Conservation (phyloP, 1,140 invertebrate genomes). For the Druon quercuslanigerum region DNA sequence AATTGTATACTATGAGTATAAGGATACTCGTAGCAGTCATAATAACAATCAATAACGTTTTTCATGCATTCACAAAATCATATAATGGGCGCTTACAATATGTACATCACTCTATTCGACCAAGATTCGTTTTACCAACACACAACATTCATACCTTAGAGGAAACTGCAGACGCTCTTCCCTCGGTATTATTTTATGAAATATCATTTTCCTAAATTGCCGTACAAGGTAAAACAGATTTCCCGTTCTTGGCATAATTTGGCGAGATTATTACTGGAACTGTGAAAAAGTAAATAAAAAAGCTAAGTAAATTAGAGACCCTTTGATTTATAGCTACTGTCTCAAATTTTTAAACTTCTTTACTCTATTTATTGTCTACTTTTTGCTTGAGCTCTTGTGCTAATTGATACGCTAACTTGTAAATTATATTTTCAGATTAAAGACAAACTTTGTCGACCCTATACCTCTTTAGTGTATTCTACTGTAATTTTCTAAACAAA, state of each 20-base stretch:
- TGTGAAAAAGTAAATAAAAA: constrained; percentile 18
- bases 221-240: constrained; percentile 1
- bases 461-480: neutral
- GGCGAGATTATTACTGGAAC: neutral
- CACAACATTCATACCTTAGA: constrained; percentile 57
- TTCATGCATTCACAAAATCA: constrained; percentile 62
- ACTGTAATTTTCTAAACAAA: neutral
- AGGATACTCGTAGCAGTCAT: constrained; percentile 31
- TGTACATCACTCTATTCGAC: constrained; percentile 60
- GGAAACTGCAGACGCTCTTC: constrained; percentile 39
- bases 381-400: constrained; percentile 2
- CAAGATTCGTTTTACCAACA: constrained; percentile 56
- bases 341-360: neutral
- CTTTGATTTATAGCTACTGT: neutral
- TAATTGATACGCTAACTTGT: neutral
- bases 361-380: constrained; percentile 13
- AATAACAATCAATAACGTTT: constrained; percentile 51
- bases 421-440: constrained; percentile 4
- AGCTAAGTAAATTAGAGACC: neutral
- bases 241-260: neutral
- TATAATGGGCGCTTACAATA: constrained; percentile 58
- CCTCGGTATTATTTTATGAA: constrained; percentile 1
- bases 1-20: constrained; percentile 67
- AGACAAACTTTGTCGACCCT: neutral
- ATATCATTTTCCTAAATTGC: neutral